These are phyloP conservation scores for Denticeps clupeoides DNA, from an alignment of 2,797 vertebrate species.

Conservation along the genomic window DNA sequence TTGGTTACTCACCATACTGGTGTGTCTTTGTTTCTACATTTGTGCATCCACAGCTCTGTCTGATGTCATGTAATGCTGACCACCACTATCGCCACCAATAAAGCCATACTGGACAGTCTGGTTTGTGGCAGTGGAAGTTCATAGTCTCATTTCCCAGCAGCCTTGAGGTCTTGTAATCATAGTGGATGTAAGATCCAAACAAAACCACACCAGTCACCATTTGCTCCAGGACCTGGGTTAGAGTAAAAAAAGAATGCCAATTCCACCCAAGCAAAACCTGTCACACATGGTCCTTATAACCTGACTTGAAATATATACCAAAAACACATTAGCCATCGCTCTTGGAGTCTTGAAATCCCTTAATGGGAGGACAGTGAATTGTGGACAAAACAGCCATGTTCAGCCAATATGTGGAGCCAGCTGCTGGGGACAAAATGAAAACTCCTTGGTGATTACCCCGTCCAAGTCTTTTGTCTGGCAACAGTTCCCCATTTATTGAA, in stretches of 20 bases:
- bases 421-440: constrained; percentile 53
- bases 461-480: constrained; percentile 54
- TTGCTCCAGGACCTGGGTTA: constrained; percentile 16
- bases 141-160: constrained; percentile 12
- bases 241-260: constrained; percentile 13
- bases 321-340: constrained; percentile 52
- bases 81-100: no score
- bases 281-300: constrained; percentile 56
- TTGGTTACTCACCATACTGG: no score
- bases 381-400: constrained; percentile 55
- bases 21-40: constrained; percentile 6
- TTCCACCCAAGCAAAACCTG: constrained; percentile 52
- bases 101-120: no score
- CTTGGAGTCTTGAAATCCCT: constrained; percentile 50
- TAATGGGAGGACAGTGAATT: constrained; percentile 49
- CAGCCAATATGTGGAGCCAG: constrained; percentile 48
- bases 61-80: no score
- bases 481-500: constrained; percentile 52
- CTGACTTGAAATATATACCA: constrained; percentile 47
- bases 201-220: constrained; percentile 49
- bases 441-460: constrained; percentile 47
- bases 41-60: no score
- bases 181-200: constrained; percentile 32
- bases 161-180: constrained; percentile 36
- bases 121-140: no score